Percentiles rank a stretch among this genome's conserved stretches.
phyloP scores from a whole-genome alignment of 2,888 invertebrate species.

The Bembecia ichneumoniformis region DNA sequence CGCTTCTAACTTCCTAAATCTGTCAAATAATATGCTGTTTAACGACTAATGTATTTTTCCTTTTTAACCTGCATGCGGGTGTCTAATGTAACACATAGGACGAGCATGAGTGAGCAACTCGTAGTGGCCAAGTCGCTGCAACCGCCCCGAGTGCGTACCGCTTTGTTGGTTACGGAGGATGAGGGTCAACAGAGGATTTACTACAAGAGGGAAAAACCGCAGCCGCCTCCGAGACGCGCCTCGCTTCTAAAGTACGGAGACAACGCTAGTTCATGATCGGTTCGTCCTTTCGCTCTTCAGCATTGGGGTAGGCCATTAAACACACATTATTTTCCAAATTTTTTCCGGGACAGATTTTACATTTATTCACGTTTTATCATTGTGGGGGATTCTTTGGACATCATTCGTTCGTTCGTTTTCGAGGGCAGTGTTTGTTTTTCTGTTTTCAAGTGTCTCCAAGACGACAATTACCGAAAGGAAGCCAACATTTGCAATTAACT shows the following conservation, averaged over 20 bases:
- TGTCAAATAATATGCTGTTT: neutral
- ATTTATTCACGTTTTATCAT: too few relatives aligned
- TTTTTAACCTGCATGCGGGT: slow-evolving; percentile 49
- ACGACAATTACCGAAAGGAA: neutral
- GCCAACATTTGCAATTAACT: neutral
- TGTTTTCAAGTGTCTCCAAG: neutral
- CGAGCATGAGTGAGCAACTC: slow-evolving; percentile 45
- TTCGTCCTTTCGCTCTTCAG: slow-evolving; percentile 22
- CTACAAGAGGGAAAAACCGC: slow-evolving; percentile 37
- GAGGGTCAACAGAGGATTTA: slow-evolving; percentile 14
- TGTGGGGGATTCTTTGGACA: too few relatives aligned
- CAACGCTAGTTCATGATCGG: slow-evolving; percentile 28
- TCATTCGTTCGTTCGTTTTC: too few relatives aligned
- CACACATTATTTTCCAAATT: slow-evolving; percentile 4
- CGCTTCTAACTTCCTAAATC: neutral
- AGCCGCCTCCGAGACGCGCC: slow-evolving; percentile 53
- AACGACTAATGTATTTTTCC: slow-evolving; percentile 5
- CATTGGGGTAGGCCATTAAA: slow-evolving; percentile 16
- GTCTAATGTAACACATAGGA: slow-evolving; percentile 29
- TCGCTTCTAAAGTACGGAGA: slow-evolving; percentile 52
- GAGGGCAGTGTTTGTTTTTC: neutral
- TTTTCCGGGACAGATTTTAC: neutral
- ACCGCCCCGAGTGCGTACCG: slow-evolving; percentile 52
- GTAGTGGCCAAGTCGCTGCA: slow-evolving; percentile 47
- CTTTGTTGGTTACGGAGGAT: slow-evolving; percentile 34